Conservation (phyloP, 2,797 vertebrate genomes). For the Melanotaenia maccullochi region DNA sequence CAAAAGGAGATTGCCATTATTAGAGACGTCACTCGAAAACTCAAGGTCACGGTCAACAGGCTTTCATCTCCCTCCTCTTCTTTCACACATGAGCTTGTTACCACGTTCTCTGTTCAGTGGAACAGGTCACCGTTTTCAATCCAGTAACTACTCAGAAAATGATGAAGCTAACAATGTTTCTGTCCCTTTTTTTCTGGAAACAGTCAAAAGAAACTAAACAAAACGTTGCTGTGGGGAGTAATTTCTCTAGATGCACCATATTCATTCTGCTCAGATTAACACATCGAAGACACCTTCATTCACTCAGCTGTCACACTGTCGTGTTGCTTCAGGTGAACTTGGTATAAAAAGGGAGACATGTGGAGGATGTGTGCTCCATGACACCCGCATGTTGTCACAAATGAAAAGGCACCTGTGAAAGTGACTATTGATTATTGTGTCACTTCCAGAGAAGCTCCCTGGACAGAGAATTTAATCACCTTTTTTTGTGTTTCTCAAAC, state of each 20-base stretch:
- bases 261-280: conserved; percentile 24
- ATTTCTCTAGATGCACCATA: background rate
- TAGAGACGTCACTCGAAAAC: conserved; percentile 29
- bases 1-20: conserved; percentile 40
- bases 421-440: conserved; percentile 63
- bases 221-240: background rate
- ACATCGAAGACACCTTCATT: conserved; percentile 12
- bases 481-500: background rate
- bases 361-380: conserved; percentile 41
- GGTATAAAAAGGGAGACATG: conserved; percentile 45
- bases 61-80: background rate
- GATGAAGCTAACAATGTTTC: background rate
- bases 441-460: conserved; percentile 45
- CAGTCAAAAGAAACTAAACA: background rate
- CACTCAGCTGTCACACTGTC: conserved; percentile 31
- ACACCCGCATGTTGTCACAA: conserved; percentile 31
- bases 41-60: conserved; percentile 53
- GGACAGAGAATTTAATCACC: conserved; percentile 7
- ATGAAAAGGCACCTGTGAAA: conserved; percentile 48
- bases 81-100: background rate
- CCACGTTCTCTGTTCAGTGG: background rate
- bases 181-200: background rate
- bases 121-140: background rate
- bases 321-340: conserved; percentile 30
- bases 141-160: background rate